Evolutionary conservation across 2,888 invertebrate genomes (phyloP).

Genomic region (Apamea monoglypha): DNA sequence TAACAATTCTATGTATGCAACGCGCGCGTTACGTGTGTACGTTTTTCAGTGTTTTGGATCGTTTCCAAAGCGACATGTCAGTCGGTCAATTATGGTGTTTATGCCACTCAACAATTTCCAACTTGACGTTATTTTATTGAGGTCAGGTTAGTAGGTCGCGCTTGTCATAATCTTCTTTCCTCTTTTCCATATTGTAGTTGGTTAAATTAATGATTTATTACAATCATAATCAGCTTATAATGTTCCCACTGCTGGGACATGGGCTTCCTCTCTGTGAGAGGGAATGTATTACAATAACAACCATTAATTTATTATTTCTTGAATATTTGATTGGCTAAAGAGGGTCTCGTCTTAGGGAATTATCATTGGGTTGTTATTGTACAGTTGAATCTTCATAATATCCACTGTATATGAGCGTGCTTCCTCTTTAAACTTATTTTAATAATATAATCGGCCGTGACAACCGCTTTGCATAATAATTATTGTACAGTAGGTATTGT

Average conservation of each 20-base stretch:
- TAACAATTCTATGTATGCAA: conserved; percentile 76
- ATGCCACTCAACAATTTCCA: conserved; percentile 46
- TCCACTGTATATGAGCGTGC: conserved; percentile 9
- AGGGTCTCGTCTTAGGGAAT: conserved; percentile 8
- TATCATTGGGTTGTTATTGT: conserved; percentile 18
- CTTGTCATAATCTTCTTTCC: conserved; percentile 27
- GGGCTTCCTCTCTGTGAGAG: too few relatives aligned
- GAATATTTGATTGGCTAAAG: conserved; percentile 5
- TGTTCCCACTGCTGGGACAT: too few relatives aligned
- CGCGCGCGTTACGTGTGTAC: conserved; percentile 61
- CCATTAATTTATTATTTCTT: conserved; percentile 8
- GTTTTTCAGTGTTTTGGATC: conserved; percentile 75
- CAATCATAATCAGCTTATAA: too few relatives aligned
- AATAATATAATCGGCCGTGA: conserved; percentile 22
- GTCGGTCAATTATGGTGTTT: conserved; percentile 60
- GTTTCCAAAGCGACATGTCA: conserved; percentile 66
- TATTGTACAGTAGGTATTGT: not conserved
- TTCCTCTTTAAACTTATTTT: conserved; percentile 28
- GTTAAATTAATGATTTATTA: conserved; percentile 25
- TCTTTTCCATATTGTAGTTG: not conserved
- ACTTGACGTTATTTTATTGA: conserved; percentile 52
- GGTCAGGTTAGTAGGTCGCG: conserved; percentile 54
- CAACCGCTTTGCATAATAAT: conserved; percentile 16
- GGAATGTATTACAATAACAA: not conserved
- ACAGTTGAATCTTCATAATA: conserved; percentile 14